Conservation (phyloP, 2,888 invertebrate species). For the Drosophila mulleri region DNA sequence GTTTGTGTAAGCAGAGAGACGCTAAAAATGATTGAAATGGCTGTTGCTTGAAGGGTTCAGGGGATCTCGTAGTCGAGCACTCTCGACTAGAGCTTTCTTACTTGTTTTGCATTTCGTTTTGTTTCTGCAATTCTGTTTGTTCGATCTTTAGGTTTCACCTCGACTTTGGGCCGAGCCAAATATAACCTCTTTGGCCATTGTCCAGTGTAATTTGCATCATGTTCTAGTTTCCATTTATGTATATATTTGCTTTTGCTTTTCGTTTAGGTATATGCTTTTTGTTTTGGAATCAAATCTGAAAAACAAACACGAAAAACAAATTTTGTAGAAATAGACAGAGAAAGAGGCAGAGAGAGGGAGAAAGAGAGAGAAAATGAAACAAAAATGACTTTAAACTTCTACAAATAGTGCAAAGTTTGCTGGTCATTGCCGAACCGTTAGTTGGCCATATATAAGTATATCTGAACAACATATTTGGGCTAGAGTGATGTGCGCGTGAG, state of each 20-base stretch:
- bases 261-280: constrained; percentile 26
- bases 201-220: constrained; percentile 65
- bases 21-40: too few species aligned
- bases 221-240: constrained; percentile 63
- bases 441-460: constrained; percentile 59
- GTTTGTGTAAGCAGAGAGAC: too few species aligned
- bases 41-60: too few species aligned
- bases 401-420: constrained; percentile 61
- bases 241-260: constrained; percentile 51
- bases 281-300: constrained; percentile 34
- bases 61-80: too few species aligned
- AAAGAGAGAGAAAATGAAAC: background rate
- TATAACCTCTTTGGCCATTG: constrained; percentile 52
- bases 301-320: constrained; percentile 27
- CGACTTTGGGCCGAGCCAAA: constrained; percentile 23
- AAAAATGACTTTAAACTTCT: constrained; percentile 37
- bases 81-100: too few species aligned
- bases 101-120: constrained; percentile 2
- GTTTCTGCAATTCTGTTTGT: constrained; percentile 33
- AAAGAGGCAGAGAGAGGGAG: background rate
- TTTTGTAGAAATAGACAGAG: constrained; percentile 11
- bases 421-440: constrained; percentile 66
- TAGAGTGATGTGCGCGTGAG: constrained; percentile 9
- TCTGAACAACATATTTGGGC: constrained; percentile 65
- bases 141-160: constrained; percentile 42